Evolutionary conservation across 2,797 vertebrate genomes (phyloP), one percentile per base, ranked within the genome.

Genomic region (Saxicola maurus): DNA sequence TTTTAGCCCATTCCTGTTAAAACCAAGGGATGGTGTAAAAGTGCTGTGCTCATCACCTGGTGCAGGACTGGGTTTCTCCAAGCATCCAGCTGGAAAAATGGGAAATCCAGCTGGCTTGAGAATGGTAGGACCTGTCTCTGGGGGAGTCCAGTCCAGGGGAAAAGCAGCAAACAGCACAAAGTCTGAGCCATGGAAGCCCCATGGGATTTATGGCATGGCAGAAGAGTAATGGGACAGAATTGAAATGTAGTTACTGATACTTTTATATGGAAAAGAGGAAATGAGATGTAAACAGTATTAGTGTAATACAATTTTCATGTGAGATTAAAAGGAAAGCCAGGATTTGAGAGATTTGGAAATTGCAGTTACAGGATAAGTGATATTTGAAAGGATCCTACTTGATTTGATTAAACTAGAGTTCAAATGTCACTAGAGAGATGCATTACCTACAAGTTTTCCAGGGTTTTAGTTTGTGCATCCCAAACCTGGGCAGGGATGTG

Each of bases 381-480:
- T 96, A 94, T 96, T 97, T 95, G 93, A 94, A 96, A 95, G 80
- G 72, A 30, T 96, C 93, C 93, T 92, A 89, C 89, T 95, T 95
- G 92, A 95, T 96, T 95, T 97, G 96, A 97, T 97, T 96, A 96
- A 95, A 97, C 90, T 92, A 56, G 84, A 95, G 91, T 95, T 97
- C 95, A 96, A 37, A 97, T 95, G 94, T 86, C 94, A 89, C 96
- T 88, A 57, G 10, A 90, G 92, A 95, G 73, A 91, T 95, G 87
- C 82, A 90, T 93, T 91, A 80, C 95, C 93, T 94, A 91, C 90
- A 90, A 52, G 82, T 82, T 87, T 95, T 88, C 38, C 72, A 56
- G 91, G 61, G 57, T 38, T 77, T 92, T 87, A 72, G 37, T 81
- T 81, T 69, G 11, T 82, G 78, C 56, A 37, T 64, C 60, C 78